Base-by-base conservation (phyloP, 2,888 invertebrate genomes). In the Geotrupes spiniger region DNA sequence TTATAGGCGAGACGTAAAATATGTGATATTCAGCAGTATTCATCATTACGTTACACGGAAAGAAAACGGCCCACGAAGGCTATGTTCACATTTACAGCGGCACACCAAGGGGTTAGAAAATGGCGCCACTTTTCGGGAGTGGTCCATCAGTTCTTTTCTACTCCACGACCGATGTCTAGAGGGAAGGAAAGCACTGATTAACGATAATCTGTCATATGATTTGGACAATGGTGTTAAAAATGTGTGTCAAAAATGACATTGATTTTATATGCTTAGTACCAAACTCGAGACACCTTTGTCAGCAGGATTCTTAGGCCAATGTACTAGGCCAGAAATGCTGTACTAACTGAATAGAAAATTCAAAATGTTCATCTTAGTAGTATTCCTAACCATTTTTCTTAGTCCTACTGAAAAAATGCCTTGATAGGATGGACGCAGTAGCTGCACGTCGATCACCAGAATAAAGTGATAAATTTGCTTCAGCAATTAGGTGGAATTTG, bases 241-340 rank as follows among this genome's bases (percentile, higher is more conserved):
- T 12, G n/a, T 41, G 43, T 17, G 12, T 36, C 10, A 36, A 36
- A 17, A 43, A 43, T 16, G 26, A 43, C 9, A 43, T 43, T 21
- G 21, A 16, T 21, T 36, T 36, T 36, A 21, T 36, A 11, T 36
- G 14, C 11, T 31, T 43, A 15, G 16, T 11, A 17, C 36, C 43
- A 10, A 43, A 43, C 12, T 33, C 16, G n/a, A n/a, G 14, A 36
- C 43, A 15, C 43, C 36, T 36, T 16, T 36, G 15, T 33, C 25
- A 10, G 36, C 36, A 36, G 36, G 28, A 14, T 10, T 12, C 14
- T 17, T 14, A 10, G 36, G 8, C 36, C 36, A 16, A 36, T 43
- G n/a, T 36, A 43, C 12, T n/a, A 14, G 9, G 15, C 21, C 11
- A 25, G 36, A 12, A 15, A 36, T 8, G 16, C 33, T 33, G 36